These are phyloP conservation scores for Apogon hyalosoma DNA, from an alignment of 2,797 vertebrate genomes.

Conservation along the genomic window DNA sequence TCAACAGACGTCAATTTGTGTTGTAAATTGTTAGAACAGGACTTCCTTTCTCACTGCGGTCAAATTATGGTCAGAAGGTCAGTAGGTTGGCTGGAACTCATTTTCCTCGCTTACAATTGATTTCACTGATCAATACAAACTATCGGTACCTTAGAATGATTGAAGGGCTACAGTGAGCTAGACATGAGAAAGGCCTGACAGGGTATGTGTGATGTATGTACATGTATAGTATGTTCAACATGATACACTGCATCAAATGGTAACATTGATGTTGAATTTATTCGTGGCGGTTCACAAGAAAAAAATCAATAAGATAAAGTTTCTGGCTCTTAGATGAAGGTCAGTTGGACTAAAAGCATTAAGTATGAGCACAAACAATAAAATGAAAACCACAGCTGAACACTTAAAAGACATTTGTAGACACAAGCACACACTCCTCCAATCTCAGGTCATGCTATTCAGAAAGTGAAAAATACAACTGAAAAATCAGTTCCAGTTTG, in stretches of 20 bases:
- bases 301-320: too few species aligned
- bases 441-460: background rate
- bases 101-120: constrained; percentile 44
- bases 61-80: constrained; percentile 32
- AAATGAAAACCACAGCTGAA: background rate
- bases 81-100: constrained; percentile 21
- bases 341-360: too few species aligned
- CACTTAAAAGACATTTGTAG: background rate
- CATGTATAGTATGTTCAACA: background rate
- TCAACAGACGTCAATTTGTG: background rate
- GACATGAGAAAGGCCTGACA: constrained; percentile 2
- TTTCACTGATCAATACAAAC: constrained; percentile 46
- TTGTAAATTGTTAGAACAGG: background rate
- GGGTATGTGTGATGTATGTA: background rate
- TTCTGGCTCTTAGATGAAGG: too few species aligned
- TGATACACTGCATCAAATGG: too few species aligned
- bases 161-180: constrained; percentile 33
- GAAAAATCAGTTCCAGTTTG: constrained; percentile 1
- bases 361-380: background rate
- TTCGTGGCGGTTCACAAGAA: too few species aligned
- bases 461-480: background rate
- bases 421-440: background rate
- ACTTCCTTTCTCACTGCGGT: background rate
- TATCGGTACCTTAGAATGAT: constrained; percentile 38
- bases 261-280: too few species aligned